A percentile compares a stretch with the other conserved stretches of the same genome.
Evolutionary conservation across 2,113 vertebrate genomes (phyloP).

Genomic region (Argyrosomus japonicus): DNA sequence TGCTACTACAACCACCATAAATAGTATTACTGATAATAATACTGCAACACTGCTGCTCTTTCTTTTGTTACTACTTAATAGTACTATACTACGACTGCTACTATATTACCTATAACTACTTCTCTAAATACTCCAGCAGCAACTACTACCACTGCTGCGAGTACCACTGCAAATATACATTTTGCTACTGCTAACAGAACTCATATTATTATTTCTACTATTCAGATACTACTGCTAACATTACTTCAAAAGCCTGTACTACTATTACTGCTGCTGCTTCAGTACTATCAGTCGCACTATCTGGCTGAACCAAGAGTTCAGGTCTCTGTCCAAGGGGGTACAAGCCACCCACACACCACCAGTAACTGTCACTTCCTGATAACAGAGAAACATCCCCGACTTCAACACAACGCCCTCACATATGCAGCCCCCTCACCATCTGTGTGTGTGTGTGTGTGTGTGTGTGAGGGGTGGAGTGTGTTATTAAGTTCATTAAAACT

Average conservation of each 20-base stretch:
- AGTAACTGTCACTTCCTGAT: conserved; percentile 40
- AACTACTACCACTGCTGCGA: neutral
- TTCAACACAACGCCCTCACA: conserved; percentile 20
- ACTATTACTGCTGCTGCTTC: neutral
- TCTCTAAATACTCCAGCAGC: neutral
- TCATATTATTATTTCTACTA: neutral
- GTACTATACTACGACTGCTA: too few species aligned
- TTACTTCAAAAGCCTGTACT: neutral
- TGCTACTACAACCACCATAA: neutral
- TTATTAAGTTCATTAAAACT: conserved; percentile 69
- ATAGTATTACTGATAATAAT: too few species aligned
- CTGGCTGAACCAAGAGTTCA: neutral
- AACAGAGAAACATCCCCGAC: neutral
- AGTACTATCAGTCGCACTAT: too few species aligned
- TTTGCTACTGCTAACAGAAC: neutral
- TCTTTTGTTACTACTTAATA: too few species aligned
- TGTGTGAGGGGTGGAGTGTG: conserved; percentile 57
- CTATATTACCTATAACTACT: neutral
- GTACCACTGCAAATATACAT: neutral
- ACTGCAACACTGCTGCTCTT: neutral
- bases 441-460: conserved; percentile 24
- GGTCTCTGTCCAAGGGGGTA: neutral
- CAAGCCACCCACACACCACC: neutral
- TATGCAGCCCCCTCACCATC: conserved; percentile 11
- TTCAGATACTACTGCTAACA: neutral